phyloP scores from a whole-genome alignment of 1,140 invertebrate species.

The Aphelinus atriplicis region DNA sequence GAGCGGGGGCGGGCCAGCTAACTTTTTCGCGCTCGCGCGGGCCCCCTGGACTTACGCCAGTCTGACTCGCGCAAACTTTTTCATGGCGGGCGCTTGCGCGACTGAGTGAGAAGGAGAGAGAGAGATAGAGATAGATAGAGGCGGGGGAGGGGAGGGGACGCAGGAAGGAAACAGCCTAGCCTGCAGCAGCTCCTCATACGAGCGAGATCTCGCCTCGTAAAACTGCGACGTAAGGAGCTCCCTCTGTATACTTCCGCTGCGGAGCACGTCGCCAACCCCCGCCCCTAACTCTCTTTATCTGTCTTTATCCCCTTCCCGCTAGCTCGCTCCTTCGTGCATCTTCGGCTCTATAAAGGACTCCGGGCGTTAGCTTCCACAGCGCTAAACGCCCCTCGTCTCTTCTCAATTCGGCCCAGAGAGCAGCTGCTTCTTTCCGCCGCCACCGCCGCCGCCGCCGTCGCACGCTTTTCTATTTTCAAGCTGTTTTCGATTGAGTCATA shows the following conservation, averaged over 20 bases:
- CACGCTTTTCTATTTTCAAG: not conserved
- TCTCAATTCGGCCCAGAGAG: too few species aligned
- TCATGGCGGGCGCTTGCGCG: conserved; percentile 8
- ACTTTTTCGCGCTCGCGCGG: conserved; percentile 31
- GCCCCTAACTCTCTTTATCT: too few species aligned
- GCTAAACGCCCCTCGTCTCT: too few species aligned
- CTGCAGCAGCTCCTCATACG: not conserved
- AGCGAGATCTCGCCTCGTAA: conserved; percentile 9
- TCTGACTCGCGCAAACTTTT: conserved; percentile 27
- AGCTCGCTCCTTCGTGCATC: too few species aligned
- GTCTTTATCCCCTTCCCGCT: too few species aligned
- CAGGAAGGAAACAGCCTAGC: not conserved
- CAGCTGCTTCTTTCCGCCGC: not conserved
- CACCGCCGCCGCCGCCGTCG: not conserved
- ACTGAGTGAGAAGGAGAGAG: too few species aligned
- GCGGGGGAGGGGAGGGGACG: not conserved
- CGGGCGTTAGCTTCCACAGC: too few species aligned
- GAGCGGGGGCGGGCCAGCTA: conserved; percentile 3
- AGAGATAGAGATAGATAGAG: not conserved
- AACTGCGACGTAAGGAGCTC: conserved; percentile 29
- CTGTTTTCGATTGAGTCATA: too few species aligned
- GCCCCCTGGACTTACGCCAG: conserved; percentile 33
- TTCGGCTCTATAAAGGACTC: not conserved
- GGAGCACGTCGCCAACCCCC: too few species aligned
- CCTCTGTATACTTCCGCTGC: too few species aligned